phyloP scores from a whole-genome alignment of 64 coral and sea anemone species.

The Montipora cactus region DNA sequence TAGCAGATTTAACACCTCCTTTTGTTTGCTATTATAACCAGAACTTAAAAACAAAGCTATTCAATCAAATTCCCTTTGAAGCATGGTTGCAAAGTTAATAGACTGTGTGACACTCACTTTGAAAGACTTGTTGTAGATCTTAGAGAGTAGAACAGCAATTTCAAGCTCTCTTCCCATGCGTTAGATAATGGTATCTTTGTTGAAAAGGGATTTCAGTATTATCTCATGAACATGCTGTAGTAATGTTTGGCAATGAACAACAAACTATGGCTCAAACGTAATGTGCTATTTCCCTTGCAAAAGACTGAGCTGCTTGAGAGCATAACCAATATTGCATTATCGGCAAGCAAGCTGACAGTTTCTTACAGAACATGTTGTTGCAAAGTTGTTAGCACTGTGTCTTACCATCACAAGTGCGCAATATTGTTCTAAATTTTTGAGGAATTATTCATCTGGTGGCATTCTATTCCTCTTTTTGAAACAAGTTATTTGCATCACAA shows the following conservation, averaged over 20 bases:
- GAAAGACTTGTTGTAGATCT: background rate
- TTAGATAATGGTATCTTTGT: background rate
- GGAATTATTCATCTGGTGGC: background rate
- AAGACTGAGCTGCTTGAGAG: background rate
- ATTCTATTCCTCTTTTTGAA: background rate
- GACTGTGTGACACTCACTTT: background rate
- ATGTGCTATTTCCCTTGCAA: background rate
- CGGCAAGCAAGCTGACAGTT: background rate
- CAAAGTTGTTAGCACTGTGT: background rate
- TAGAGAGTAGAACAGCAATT: background rate
- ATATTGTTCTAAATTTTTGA: too few species aligned
- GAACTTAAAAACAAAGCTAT: background rate
- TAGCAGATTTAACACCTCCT: background rate
- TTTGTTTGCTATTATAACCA: constrained; percentile 2
- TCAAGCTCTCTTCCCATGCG: background rate
- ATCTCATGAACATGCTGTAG: background rate
- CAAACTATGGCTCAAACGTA: background rate
- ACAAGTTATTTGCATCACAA: background rate
- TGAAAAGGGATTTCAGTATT: background rate
- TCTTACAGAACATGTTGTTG: background rate
- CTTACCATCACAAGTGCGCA: too few species aligned
- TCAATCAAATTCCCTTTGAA: background rate
- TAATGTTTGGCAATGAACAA: background rate
- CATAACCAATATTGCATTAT: background rate
- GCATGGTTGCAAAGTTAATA: background rate